Evolutionary conservation across 2,797 vertebrate genomes (phyloP).

Genomic region (Nannoperca obscura): DNA sequence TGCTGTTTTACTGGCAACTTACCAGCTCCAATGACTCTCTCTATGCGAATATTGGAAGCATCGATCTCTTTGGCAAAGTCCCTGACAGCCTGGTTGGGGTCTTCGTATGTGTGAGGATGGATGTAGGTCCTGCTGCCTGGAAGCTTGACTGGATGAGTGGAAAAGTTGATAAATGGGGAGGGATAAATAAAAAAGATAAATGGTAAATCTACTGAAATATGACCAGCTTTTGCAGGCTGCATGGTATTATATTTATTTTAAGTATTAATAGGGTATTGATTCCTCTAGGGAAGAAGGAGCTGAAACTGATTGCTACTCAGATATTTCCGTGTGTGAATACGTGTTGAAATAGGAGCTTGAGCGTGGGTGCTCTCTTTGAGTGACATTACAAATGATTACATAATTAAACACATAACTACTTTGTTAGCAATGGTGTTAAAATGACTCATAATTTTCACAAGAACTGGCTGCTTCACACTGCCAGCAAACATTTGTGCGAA

Average conservation of each 20-base stretch:
- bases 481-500: slow-evolving; percentile 55
- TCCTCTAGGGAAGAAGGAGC: neutral
- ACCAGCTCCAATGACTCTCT: slow-evolving; percentile 89
- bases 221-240: neutral
- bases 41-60: slow-evolving; percentile 87
- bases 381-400: slow-evolving; percentile 56
- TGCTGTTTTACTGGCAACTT: slow-evolving; percentile 58
- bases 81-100: slow-evolving; percentile 88
- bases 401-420: slow-evolving; percentile 63
- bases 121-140: slow-evolving; percentile 88
- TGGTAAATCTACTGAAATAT: slow-evolving; percentile 9
- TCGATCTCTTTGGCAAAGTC: slow-evolving; percentile 91
- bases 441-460: slow-evolving; percentile 70
- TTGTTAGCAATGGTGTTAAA: slow-evolving; percentile 59
- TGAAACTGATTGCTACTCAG: neutral
- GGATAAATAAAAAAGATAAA: slow-evolving; percentile 16
- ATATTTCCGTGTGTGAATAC: slow-evolving; percentile 7
- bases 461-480: slow-evolving; percentile 45
- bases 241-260: neutral
- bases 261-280: neutral
- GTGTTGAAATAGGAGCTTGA: slow-evolving; percentile 6
- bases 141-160: slow-evolving; percentile 81
- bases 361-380: slow-evolving; percentile 49
- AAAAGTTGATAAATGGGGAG: slow-evolving; percentile 19
- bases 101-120: slow-evolving; percentile 89